Percentiles rank a stretch among this genome's conserved stretches.
Conservation (phyloP, 2,113 vertebrate genomes). For the Aythya baeri region DNA sequence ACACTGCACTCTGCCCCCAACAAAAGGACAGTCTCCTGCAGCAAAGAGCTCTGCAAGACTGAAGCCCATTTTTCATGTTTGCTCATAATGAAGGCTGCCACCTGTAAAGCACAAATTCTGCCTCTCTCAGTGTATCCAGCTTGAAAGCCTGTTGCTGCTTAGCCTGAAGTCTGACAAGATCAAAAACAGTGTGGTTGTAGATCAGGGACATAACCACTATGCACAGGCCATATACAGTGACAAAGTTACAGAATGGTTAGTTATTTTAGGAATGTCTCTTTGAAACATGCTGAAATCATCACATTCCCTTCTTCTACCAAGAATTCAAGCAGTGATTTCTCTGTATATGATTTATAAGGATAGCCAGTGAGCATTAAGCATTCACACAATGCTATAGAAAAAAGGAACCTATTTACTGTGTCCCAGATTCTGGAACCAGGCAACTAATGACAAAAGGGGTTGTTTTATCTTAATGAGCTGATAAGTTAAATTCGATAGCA, state of each 20-base stretch:
- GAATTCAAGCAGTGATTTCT: conserved; percentile 2
- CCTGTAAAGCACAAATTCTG: not conserved
- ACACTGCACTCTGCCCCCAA: fast-evolving
- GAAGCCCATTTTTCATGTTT: not conserved
- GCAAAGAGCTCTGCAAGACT: not conserved
- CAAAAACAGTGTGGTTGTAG: not conserved
- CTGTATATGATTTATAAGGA: not conserved
- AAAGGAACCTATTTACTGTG: not conserved
- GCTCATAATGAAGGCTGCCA: not conserved
- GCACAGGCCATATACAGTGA: not conserved
- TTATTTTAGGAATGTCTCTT: conserved; percentile 29
- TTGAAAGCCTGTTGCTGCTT: not conserved
- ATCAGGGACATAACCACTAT: not conserved
- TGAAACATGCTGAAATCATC: conserved; percentile 46
- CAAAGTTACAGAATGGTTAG: conserved; percentile 33
- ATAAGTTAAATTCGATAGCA: conserved; percentile 35
- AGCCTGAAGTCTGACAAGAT: not conserved
- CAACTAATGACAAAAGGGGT: not conserved
- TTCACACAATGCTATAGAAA: not conserved
- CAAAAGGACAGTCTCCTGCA: not conserved
- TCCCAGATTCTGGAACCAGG: not conserved
- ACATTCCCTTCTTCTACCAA: not conserved
- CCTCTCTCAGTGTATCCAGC: not conserved
- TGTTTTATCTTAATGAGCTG: conserved; percentile 40
- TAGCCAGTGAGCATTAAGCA: not conserved